These are phyloP conservation scores for Artemisiospiza belli DNA, from an alignment of 2,113 vertebrate species.

Conservation along the genomic window DNA sequence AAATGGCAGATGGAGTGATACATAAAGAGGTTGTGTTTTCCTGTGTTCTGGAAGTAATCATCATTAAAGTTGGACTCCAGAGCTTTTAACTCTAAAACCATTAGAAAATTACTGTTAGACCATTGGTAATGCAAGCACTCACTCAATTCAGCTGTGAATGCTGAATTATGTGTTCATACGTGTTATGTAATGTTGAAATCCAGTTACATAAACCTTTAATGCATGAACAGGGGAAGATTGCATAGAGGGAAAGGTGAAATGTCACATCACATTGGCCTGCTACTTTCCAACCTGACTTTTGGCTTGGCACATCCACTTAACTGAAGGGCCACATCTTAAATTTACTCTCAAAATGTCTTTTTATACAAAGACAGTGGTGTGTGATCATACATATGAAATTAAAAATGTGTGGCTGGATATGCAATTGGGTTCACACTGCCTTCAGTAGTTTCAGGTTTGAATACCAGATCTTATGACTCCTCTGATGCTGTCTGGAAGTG, in stretches of 20 bases:
- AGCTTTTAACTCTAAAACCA: not conserved
- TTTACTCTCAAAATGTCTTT: not conserved
- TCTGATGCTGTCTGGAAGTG: not conserved
- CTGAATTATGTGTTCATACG: not conserved
- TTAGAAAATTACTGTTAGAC: not conserved
- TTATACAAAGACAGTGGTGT: not conserved
- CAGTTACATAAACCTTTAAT: slow-evolving; percentile 1
- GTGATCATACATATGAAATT: not conserved
- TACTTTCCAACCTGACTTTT: not conserved
- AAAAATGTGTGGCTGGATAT: not conserved
- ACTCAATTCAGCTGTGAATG: not conserved
- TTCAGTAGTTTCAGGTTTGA: slow-evolving; percentile 2
- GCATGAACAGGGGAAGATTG: not conserved
- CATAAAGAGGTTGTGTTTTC: not conserved
- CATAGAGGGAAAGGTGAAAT: not conserved
- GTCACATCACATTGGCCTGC: not conserved
- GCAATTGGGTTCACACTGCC: not conserved
- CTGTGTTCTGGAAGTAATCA: not conserved
- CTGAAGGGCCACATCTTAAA: not conserved
- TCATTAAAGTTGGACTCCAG: not conserved
- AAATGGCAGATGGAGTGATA: not conserved
- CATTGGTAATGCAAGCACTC: not conserved
- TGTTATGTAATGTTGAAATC: slow-evolving; percentile 19
- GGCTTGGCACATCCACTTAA: not conserved
- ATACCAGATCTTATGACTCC: not conserved